Base-by-base conservation (phyloP, 2,113 vertebrate species). In the Mungos mungo region DNA sequence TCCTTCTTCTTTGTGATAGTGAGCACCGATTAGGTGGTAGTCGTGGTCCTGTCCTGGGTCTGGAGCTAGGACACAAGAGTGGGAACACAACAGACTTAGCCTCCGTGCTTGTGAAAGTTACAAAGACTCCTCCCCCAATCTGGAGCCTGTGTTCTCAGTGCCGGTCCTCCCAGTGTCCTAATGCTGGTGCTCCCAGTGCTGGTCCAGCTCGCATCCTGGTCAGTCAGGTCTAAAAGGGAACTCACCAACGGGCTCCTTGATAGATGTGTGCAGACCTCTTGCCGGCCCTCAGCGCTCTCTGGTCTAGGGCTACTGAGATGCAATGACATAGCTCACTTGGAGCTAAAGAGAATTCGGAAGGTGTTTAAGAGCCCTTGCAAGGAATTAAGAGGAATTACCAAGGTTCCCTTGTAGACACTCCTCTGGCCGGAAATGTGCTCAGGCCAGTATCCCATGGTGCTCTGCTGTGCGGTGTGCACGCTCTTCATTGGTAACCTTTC, bases 401-500 rank as follows among this genome's bases (percentile, higher is more conserved):
- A 11, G 60, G n/a, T 31, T 31, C 31, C 16, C 31, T 60, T 27
- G 35, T 92, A 38, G 66, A 9, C 35, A 11, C 3, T 63, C 45
- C 29, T 45, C 45, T 69, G 68, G 11, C 19, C 11, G 45, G 45
- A 13, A 19, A 1, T 18, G 21, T 23, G 2, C 8, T 12, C 31
- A 1, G 21, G 27, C 25, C 23, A 12, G 19, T n/a, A 2, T 23
- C 47, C 3, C 7, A 3, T 3, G 10, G 47, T 5, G 10, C 60
- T n/a, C 25, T 52, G 16, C 0, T 3, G 41, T 7, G 0, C 77
- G n/a, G 16, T n/a, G 18, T 23, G 16, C 8, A 13, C 0, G 1
- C 57, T 87, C 6, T 60, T 52, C 29, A 23, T 14, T 1, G 4
- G 33, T 14, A 57, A 52, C 11, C 11, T 69, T 23, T 23, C 52